Conservation (phyloP, 53 echinoderm and acorn worm species). For the Luidia sarsii region DNA sequence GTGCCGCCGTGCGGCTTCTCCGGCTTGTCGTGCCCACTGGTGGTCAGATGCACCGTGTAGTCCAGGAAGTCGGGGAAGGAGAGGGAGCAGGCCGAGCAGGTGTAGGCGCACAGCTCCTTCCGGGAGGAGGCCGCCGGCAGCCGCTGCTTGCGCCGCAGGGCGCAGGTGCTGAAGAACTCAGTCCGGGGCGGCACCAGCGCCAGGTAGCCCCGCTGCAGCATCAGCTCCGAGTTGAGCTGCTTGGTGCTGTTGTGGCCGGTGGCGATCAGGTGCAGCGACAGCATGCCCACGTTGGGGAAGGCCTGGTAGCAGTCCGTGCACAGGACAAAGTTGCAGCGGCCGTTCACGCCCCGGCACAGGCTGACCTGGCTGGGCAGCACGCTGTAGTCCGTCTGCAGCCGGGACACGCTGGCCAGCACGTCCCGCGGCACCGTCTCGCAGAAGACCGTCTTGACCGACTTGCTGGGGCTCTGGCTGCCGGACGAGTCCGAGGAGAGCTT, state of each 20-base stretch:
- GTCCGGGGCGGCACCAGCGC: constrained; percentile 61
- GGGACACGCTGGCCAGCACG: constrained; percentile 62
- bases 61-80: constrained; percentile 81
- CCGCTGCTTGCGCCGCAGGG: constrained; percentile 61
- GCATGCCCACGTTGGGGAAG: constrained; percentile 70
- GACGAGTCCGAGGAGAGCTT: constrained; percentile 52
- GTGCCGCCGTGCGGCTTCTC: constrained; percentile 64
- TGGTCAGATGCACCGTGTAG: constrained; percentile 93
- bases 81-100: constrained; percentile 62
- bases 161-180: constrained; percentile 69
- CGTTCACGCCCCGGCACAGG: constrained; percentile 57
- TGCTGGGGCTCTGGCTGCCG: constrained; percentile 30
- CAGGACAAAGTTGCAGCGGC: constrained; percentile 68
- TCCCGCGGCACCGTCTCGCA: constrained; percentile 64
- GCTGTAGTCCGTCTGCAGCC: constrained; percentile 62
- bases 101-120: constrained; percentile 72
- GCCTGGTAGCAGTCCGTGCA: constrained; percentile 74
- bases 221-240: constrained; percentile 54
- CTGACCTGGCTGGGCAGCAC: constrained; percentile 66
- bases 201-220: constrained; percentile 60
- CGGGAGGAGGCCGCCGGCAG: constrained; percentile 47
- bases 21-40: constrained; percentile 79
- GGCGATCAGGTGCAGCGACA: constrained; percentile 69
- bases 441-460: constrained; percentile 59
- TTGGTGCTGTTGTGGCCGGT: constrained; percentile 68